These are phyloP conservation scores for Craterocephalus amniculus DNA, from an alignment of 2,797 vertebrate genomes.

Conservation along the genomic window DNA sequence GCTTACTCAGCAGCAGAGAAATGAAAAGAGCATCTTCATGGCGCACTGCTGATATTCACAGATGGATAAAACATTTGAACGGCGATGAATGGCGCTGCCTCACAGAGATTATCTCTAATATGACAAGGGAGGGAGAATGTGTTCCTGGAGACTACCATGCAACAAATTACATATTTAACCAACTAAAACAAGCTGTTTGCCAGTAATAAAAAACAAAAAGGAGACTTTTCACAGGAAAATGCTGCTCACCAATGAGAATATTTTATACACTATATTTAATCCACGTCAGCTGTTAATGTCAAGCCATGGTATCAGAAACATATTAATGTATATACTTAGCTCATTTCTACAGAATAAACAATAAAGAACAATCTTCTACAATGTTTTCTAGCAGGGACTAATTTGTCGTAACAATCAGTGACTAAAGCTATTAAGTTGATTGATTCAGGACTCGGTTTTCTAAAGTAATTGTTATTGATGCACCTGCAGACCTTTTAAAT, in stretches of 20 bases:
- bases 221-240: neutral
- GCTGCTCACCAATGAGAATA: neutral
- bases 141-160: constrained; percentile 20
- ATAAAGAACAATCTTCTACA: neutral
- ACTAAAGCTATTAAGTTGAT: neutral
- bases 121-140: constrained; percentile 20
- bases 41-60: constrained; percentile 60
- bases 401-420: neutral
- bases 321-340: neutral
- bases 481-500: neutral
- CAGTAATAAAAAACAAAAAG: neutral
- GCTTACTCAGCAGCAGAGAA: constrained; percentile 65
- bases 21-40: constrained; percentile 44
- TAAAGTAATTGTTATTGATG: neutral
- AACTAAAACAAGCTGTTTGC: constrained; percentile 28
- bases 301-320: neutral
- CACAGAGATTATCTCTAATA: constrained; percentile 11
- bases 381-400: too few species aligned
- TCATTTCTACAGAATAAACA: neutral
- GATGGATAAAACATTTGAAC: constrained; percentile 36
- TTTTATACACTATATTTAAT: neutral
- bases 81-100: constrained; percentile 46
- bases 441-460: neutral
- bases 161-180: constrained; percentile 40
- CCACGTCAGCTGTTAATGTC: too few species aligned